These are phyloP conservation scores for Iphiclides podalirius DNA, from an alignment of 2,888 invertebrate genomes.

Conservation along the genomic window DNA sequence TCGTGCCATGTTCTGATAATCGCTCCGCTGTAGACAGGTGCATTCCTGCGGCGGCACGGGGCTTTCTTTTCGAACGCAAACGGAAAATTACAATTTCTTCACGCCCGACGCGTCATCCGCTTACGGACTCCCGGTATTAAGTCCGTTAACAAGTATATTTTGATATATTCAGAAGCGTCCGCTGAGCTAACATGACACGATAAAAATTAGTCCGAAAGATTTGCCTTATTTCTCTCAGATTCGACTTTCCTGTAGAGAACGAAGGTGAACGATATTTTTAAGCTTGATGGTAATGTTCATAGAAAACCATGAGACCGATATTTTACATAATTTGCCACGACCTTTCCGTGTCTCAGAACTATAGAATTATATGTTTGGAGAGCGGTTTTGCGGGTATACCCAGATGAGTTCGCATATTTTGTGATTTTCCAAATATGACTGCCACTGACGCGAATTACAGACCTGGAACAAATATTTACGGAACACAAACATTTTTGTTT, in stretches of 20 bases:
- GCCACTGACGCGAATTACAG: too few relatives aligned
- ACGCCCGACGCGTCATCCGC: neutral
- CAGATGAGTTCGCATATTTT: too few relatives aligned
- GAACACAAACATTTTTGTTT: too few relatives aligned
- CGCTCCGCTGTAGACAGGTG: conserved; percentile 43
- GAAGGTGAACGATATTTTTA: neutral
- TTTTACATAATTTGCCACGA: neutral
- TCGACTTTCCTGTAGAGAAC: neutral
- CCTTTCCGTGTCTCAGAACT: neutral
- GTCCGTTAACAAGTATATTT: too few relatives aligned
- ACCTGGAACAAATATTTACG: too few relatives aligned
- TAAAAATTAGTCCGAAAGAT: neutral
- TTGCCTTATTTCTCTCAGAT: neutral
- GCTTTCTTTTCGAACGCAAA: conserved; percentile 8
- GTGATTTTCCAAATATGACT: too few relatives aligned
- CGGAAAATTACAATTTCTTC: neutral
- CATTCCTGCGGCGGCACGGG: conserved; percentile 21
- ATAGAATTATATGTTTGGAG: too few relatives aligned
- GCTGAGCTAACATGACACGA: neutral
- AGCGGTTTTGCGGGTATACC: too few relatives aligned
- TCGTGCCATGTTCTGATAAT: conserved; percentile 55
- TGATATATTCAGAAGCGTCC: neutral
- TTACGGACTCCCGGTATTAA: too few relatives aligned
- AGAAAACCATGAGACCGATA: neutral
- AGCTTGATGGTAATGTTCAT: too few relatives aligned